phyloP scores from a whole-genome alignment of 2,113 vertebrate species.

The Tenebrosternarchus preto region DNA sequence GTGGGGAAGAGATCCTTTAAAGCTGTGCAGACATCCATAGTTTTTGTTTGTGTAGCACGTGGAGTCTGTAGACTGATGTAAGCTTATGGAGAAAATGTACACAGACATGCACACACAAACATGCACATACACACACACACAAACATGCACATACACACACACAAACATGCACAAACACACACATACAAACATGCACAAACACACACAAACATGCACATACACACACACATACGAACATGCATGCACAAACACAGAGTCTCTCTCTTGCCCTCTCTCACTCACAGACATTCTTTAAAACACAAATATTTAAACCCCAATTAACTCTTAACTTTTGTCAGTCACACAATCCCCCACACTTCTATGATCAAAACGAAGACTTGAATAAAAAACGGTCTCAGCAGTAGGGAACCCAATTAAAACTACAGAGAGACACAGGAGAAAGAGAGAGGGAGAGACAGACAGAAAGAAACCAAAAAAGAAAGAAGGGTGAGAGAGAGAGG shows the following conservation, averaged over 20 bases:
- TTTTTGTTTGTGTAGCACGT: background rate
- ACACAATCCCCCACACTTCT: too few species aligned
- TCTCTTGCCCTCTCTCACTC: too few species aligned
- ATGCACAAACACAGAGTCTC: too few species aligned
- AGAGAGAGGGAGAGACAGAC: background rate
- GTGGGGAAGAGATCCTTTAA: too few species aligned
- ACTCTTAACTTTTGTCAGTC: too few species aligned
- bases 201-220: background rate
- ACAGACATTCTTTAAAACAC: too few species aligned
- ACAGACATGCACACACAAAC: background rate
- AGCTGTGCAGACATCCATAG: background rate
- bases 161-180: constrained; percentile 8
- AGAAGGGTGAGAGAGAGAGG: too few species aligned
- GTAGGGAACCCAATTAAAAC: background rate
- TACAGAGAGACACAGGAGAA: background rate
- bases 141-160: background rate
- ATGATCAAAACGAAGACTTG: background rate
- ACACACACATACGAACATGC: too few species aligned
- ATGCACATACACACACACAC: background rate
- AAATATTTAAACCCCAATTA: too few species aligned
- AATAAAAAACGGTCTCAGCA: background rate
- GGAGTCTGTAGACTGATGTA: background rate
- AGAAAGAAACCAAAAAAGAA: too few species aligned
- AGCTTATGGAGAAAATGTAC: background rate
- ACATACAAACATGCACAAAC: background rate